These are phyloP conservation scores for Heloderma charlesbogerti DNA, from an alignment of 2,113 vertebrate genomes.

Conservation along the genomic window DNA sequence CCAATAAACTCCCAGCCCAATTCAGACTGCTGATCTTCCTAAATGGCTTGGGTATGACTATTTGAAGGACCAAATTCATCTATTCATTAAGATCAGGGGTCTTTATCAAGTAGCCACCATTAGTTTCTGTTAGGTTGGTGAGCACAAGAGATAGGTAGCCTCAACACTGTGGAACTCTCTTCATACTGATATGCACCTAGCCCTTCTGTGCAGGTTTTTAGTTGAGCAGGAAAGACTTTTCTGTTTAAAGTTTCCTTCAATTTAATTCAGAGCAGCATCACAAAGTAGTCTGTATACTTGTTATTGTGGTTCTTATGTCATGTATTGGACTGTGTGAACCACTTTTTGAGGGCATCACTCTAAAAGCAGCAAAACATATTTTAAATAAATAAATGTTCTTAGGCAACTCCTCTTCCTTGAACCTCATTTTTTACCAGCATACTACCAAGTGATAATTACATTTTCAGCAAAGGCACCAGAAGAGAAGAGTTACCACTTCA, in stretches of 20 bases:
- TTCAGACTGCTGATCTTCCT: not conserved
- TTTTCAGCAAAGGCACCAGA: not conserved
- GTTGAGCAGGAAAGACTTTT: not conserved
- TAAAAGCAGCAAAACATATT: not conserved
- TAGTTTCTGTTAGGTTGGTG: no score
- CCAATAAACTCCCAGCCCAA: no score
- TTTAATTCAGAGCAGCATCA: not conserved
- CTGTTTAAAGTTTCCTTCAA: no score
- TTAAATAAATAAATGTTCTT: not conserved
- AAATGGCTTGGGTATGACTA: not conserved
- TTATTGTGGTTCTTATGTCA: not conserved
- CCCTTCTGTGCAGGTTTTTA: no score
- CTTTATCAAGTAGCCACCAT: not conserved
- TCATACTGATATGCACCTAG: not conserved
- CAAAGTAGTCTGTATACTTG: not conserved
- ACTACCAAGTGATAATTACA: not conserved
- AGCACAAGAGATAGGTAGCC: no score
- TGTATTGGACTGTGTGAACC: no score
- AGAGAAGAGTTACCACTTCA: not conserved
- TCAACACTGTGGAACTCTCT: not conserved
- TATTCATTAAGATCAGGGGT: no score
- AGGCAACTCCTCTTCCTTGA: not conserved
- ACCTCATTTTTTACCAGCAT: not conserved
- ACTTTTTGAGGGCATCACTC: not conserved
- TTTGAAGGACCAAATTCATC: not conserved